Percentiles rank a stretch among this genome's conserved stretches.
These are phyloP conservation scores for Drepana arcuata DNA, from an alignment of 1,140 invertebrate genomes.

Conservation along the genomic window DNA sequence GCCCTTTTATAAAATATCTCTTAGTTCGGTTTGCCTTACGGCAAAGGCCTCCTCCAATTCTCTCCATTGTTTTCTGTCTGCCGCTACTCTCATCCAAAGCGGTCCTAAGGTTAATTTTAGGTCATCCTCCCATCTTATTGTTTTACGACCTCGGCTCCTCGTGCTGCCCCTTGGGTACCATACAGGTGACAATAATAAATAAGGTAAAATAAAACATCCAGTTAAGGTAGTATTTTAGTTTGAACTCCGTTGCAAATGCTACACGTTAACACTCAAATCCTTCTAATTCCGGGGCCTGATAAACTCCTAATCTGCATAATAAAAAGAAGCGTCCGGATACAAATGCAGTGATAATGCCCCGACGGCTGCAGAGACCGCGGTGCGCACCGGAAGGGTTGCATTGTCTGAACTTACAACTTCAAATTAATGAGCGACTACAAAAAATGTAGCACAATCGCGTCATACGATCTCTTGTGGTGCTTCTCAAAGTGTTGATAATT, in stretches of 20 bases:
- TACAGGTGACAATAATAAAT: no score
- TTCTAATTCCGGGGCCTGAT: constrained; percentile 48
- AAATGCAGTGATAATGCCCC: constrained; percentile 52
- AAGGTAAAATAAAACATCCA: no score
- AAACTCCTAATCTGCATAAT: constrained; percentile 64
- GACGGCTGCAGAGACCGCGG: constrained; percentile 37
- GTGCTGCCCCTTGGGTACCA: constrained; percentile 13
- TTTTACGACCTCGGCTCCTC: constrained; percentile 8
- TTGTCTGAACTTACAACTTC: constrained; percentile 57
- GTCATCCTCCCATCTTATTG: constrained; percentile 1
- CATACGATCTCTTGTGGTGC: constrained; percentile 42
- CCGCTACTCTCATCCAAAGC: no score
- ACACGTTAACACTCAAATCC: neutral
- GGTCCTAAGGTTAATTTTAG: constrained; percentile 1
- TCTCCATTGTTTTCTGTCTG: constrained; percentile 1
- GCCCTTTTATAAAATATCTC: no score
- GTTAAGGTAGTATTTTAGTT: no score
- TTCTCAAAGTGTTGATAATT: constrained; percentile 30
- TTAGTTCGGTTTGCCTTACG: no score
- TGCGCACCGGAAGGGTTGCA: constrained; percentile 45
- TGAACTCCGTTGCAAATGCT: no score
- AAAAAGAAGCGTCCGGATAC: constrained; percentile 59
- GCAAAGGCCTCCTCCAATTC: no score
- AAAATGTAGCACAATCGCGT: constrained; percentile 63
- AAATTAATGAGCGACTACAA: constrained; percentile 66